Conservation (phyloP, 2,888 invertebrate genomes). For the Torymus auratus region DNA sequence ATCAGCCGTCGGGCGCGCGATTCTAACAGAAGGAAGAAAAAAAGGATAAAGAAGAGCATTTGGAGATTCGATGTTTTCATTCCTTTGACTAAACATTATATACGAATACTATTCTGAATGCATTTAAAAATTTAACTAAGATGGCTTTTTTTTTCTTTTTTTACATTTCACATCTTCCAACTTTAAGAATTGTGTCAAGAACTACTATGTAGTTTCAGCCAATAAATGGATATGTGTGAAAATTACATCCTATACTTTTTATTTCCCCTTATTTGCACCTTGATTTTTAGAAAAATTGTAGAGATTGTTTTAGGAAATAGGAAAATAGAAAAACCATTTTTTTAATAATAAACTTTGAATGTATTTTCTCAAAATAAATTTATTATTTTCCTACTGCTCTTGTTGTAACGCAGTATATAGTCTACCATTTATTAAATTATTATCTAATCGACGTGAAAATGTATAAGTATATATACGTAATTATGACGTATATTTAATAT, state of each 20-base stretch:
- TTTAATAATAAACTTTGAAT: background rate
- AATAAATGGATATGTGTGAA: conserved; percentile 58
- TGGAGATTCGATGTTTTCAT: conserved; percentile 48
- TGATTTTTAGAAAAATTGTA: background rate
- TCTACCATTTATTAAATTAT: conserved; percentile 7
- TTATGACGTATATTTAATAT: conserved; percentile 19
- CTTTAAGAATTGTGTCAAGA: conserved; percentile 47
- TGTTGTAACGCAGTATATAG: conserved; percentile 3
- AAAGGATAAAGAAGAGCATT: conserved; percentile 36
- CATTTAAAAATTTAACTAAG: conserved; percentile 49
- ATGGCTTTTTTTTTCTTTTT: conserved; percentile 50
- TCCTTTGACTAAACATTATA: conserved; percentile 45
- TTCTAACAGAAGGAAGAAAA: conserved; percentile 24
- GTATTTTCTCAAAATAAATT: conserved; percentile 5
- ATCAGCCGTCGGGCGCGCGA: conserved; percentile 11
- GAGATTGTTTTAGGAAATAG: no score
- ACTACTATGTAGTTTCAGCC: conserved; percentile 59
- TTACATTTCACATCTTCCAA: conserved; percentile 57
- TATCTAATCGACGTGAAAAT: conserved; percentile 6
- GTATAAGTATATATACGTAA: background rate
- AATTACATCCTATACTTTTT: conserved; percentile 3
- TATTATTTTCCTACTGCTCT: background rate
- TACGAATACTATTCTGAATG: conserved; percentile 46
- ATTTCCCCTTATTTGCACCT: background rate
- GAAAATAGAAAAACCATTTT: no score